Evolutionary conservation across 1,140 invertebrate genomes (phyloP), one percentile per base, ranked within the genome.

Genomic region (Sarcophaga bullata): DNA sequence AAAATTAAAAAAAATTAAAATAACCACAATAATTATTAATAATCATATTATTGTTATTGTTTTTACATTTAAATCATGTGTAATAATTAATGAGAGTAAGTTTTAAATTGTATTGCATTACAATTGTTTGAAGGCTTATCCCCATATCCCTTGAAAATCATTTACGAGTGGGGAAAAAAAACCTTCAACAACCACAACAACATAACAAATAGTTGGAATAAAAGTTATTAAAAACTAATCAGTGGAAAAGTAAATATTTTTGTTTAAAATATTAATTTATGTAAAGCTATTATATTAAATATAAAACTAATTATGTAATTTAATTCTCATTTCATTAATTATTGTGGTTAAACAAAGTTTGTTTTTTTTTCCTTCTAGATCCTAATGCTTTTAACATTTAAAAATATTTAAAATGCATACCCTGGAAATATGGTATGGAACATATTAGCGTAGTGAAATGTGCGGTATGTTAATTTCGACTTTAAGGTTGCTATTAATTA

Each of bases 21-120:
- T 19, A 68, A 68, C 62, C 62, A 68, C 62, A 68, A 68, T 68
- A 68, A 58, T 37, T 58, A 58, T 58, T 58, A 58, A 58, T 58
- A 58, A n/a, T 58, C n/a, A 15, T n/a, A 37, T 37, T 37, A 37
- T 37, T 37, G 25, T 37, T 37, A 37, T 37, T 4, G 25, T 37
- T 37, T 37, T 37, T 37, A 37, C 25, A 37, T 37, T 37, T 37
- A 37, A 37, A 37, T 37, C 25, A 37, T 37, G 1, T 37, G 25
- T 37, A 37, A 37, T 37, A 37, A 37, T 37, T 37, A 37, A 37
- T 37, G 25, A 37, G 25, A 37, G 25, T 37, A 37, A 37, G 25
- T 37, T 37, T 37, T 4, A 37, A 37, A 37, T 2, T 37, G 25
- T 37, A 37, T 37, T 37, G 25, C 25, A 37, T 37, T 37, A 37